Percentiles rank a stretch among this genome's conserved stretches.
These are phyloP conservation scores for Xenopus laevis DNA, from an alignment of 2,113 vertebrate genomes.

Conservation along the genomic window DNA sequence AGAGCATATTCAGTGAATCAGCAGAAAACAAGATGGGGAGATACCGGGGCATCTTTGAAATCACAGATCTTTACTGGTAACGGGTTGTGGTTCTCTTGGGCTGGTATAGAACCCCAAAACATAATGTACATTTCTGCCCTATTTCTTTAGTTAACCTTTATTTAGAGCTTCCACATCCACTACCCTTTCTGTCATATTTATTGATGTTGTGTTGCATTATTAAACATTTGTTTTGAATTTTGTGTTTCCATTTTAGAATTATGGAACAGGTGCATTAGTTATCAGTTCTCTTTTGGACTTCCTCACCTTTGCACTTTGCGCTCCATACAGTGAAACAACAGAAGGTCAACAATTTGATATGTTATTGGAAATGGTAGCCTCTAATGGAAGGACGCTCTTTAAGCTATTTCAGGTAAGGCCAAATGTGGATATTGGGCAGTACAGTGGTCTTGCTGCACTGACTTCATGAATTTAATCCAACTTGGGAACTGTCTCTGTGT, in stretches of 20 bases:
- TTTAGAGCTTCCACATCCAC: no score
- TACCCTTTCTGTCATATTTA: no score
- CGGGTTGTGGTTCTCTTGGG: no score
- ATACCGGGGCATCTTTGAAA: no score
- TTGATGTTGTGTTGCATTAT: neutral
- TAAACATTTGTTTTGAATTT: neutral
- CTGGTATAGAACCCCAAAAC: no score
- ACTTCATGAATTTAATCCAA: neutral
- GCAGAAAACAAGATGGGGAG: no score
- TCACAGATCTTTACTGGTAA: no score
- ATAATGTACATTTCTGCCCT: no score
- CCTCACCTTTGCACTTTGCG: slow-evolving; percentile 97
- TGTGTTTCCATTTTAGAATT: slow-evolving; percentile 72
- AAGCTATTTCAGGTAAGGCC: slow-evolving; percentile 92
- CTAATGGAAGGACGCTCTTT: slow-evolving; percentile 89
- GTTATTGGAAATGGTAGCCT: slow-evolving; percentile 95
- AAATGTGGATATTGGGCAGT: no score
- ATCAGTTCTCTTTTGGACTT: slow-evolving; percentile 98
- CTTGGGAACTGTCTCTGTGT: no score
- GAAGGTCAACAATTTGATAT: slow-evolving; percentile 98
- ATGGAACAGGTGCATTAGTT: slow-evolving; percentile 93
- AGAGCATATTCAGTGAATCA: no score
- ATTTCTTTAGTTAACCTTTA: no score
- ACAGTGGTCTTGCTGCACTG: neutral
- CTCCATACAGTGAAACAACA: slow-evolving; percentile 96